phyloP scores from a whole-genome alignment of 2,797 vertebrate genomes.

The Oreortyx pictus region DNA sequence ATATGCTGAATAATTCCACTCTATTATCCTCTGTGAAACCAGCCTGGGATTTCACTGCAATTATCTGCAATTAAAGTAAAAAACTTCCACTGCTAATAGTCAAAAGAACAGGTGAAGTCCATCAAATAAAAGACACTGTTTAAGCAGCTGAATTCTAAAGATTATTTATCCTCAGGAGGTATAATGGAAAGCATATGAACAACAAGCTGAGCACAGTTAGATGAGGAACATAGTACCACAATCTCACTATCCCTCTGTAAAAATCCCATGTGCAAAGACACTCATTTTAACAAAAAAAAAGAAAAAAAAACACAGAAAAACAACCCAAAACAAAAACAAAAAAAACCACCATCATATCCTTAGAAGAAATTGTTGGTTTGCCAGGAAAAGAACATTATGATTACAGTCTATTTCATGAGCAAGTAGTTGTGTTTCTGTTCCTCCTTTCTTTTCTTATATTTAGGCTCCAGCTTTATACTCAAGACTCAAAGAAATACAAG shows the following conservation, averaged over 20 bases:
- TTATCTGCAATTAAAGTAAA: not conserved
- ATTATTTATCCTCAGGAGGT: not conserved
- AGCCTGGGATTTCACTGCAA: not conserved
- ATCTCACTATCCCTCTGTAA: not conserved
- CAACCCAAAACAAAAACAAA: not conserved
- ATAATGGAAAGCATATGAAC: not conserved
- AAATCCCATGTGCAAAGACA: not conserved
- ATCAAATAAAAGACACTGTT: not conserved
- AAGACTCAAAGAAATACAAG: not conserved
- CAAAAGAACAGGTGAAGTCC: not conserved
- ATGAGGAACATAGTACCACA: not conserved
- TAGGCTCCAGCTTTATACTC: not conserved
- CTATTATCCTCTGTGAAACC: not conserved
- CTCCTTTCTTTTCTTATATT: not conserved
- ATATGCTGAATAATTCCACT: not conserved
- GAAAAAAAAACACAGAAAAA: not conserved
- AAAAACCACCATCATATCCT: fast-evolving
- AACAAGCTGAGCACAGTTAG: not conserved
- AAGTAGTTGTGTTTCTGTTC: not conserved
- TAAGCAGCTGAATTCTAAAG: not conserved
- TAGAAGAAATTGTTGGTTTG: not conserved
- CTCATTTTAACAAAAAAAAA: not conserved
- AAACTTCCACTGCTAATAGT: not conserved
- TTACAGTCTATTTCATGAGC: not conserved
- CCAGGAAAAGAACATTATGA: not conserved